Evolutionary conservation across 2,797 vertebrate species (phyloP), one percentile per base, ranked within the genome.

Genomic region (Masticophis lateralis): DNA sequence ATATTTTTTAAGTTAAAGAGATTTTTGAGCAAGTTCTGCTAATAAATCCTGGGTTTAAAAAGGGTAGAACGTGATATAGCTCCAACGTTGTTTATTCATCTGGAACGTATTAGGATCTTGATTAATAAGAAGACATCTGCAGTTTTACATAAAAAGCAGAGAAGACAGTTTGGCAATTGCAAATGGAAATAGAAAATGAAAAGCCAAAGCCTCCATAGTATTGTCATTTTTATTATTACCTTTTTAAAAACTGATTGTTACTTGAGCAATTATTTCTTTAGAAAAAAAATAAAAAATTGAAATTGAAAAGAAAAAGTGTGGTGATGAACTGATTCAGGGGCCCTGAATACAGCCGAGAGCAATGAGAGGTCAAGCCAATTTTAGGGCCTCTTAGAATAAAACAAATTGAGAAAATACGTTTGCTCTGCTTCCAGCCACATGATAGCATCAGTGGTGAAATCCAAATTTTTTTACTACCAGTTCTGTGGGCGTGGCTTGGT

Each of bases 41-140:
- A 97, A 97, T 98, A 98, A 98, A 98, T 98, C 97, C 95, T 95
- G 92, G 94, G 93, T 97, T 97, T 97, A 96, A 97, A 96, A 95
- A 97, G 97, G 96, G 96, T 95, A 96, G 95, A 98, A 97, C 94
- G 53, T 94, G 95, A 96, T 97, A 97, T 97, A 98, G 98, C 97
- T 97, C 98, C 97, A 98, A 98, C 98, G 98, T 98, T 99, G 98
- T 99, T 99, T 99, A 98, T 98, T 99, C 99, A 99, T 99, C 99
- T 99, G 99, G 98, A 99, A 98, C 98, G 97, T 98, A 99, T 99
- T 99, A 99, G 97, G 97, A 98, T 97, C 98, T 98, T 98, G 98
- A 99, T 99, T 99, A 99, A 99, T 97, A 97, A 94, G 97, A 97
- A 98, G 98, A 98, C 98, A 98, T 98, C 98, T 99, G 98, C 98